Evolutionary conservation across 1,140 invertebrate genomes (phyloP).

Genomic region (Heliconius congener): DNA sequence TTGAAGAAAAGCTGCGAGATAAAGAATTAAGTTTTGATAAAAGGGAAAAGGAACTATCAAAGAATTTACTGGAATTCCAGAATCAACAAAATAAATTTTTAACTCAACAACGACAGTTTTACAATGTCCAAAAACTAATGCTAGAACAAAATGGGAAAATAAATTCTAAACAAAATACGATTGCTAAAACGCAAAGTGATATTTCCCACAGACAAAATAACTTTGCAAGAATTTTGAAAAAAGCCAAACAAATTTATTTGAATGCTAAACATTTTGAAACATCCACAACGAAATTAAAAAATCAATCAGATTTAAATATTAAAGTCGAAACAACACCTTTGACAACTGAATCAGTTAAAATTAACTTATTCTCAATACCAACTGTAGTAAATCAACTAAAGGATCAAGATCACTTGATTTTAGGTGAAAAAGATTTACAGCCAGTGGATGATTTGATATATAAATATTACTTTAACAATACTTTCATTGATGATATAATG

Average conservation of each 20-base stretch:
- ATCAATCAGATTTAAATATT: constrained; percentile 11
- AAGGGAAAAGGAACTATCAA: constrained; percentile 57
- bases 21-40: constrained; percentile 51
- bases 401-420: constrained; percentile 59
- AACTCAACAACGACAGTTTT: constrained; percentile 67
- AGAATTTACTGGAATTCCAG: constrained; percentile 65
- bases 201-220: constrained; percentile 67
- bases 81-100: constrained; percentile 71
- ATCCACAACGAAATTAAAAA: constrained; percentile 38
- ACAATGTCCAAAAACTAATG: constrained; percentile 65
- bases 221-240: constrained; percentile 66
- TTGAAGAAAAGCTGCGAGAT: constrained; percentile 48
- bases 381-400: constrained; percentile 39
- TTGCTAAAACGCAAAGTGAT: constrained; percentile 66
- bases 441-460: constrained; percentile 69
- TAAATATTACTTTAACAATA: constrained; percentile 75
- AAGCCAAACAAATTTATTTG: constrained; percentile 56
- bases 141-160: constrained; percentile 70
- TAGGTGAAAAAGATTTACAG: constrained; percentile 67
- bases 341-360: constrained; percentile 62
- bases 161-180: constrained; percentile 62
- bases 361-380: constrained; percentile 65
- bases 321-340: constrained; percentile 34
- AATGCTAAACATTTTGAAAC: constrained; percentile 34
- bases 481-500: constrained; percentile 67